Conservation (phyloP, 2,797 vertebrate genomes). For the Thalassophryne amazonica region DNA sequence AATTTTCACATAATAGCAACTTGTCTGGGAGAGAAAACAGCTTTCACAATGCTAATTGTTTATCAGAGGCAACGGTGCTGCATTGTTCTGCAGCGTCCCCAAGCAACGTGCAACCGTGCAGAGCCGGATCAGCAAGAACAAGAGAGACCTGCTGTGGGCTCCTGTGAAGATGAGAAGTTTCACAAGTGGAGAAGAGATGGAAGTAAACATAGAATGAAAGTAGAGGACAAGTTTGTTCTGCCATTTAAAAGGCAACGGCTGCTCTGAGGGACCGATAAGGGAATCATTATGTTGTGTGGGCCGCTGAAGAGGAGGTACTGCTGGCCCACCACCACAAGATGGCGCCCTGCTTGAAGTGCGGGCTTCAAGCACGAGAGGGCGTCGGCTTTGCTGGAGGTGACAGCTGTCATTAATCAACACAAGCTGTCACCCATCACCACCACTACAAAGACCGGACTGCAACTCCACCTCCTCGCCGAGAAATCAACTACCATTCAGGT, state of each 20-base stretch:
- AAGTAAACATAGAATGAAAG: slow-evolving; percentile 34
- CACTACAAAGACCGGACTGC: no score
- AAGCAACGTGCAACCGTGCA: background rate
- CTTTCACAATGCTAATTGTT: slow-evolving; percentile 37
- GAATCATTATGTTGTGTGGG: no score
- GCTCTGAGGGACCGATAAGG: no score
- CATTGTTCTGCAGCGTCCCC: background rate
- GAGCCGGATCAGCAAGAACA: slow-evolving; percentile 16
- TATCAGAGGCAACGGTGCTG: slow-evolving; percentile 13
- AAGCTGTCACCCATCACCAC: no score
- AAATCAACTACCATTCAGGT: no score
- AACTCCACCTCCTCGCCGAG: no score
- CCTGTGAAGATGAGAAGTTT: slow-evolving; percentile 35
- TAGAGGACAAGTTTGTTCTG: slow-evolving; percentile 8
- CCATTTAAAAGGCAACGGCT: slow-evolving; percentile 45
- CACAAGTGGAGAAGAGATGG: slow-evolving; percentile 38
- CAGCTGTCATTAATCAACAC: no score
- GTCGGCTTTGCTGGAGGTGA: no score
- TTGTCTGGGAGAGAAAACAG: slow-evolving; percentile 2
- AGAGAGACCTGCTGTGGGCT: slow-evolving; percentile 29
- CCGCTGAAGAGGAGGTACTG: no score
- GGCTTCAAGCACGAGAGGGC: no score
- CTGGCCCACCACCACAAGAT: no score
- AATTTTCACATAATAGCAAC: slow-evolving; percentile 10
- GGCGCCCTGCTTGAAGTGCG: no score